Evolutionary conservation across 30 jellyfish, hydroid and myxozoan species (phyloP), one percentile per base, ranked within the genome.

Genomic region (Pseudorhiza aurosa): DNA sequence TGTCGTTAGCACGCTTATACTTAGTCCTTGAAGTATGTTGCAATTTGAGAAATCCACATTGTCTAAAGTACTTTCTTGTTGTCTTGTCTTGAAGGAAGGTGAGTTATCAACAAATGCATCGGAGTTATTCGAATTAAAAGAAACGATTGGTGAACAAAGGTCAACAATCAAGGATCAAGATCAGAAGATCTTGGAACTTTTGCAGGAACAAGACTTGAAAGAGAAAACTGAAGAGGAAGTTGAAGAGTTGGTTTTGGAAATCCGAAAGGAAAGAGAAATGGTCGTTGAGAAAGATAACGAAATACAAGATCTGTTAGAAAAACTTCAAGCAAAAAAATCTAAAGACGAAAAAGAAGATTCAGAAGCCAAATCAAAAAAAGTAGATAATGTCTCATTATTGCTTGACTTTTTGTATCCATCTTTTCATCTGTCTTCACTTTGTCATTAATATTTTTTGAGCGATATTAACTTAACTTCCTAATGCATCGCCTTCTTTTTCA

Each of bases 211-310:
- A 59, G 81, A 63, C 1, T 17, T 78, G 19, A 83, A 32, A 8
- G 87, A 68, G 63, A 44, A 22, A 15, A 59, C 45, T 4, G 87
- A 83, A 28, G 71, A 57, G 59, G 33, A 59, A 28, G 69, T 83
- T 17, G 22, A 28, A 14, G 87, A 69, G n/a, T 37, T 83, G 30
- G 68, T 49, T 51, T 30, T 19, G 24, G 71, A 65, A 27, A 59
- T 83, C 12, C 19, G 58, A 17, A 45, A 72, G 11, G 87, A 71
- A 62, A 58, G 47, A 36, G 82, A 42, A 28, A 31, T 68, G 74
- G 51, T 72, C 12, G 53, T 65, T 28, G 95, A 69, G 65, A 70
- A 83, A 25, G 95, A 83, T 37, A 43, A 35, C 4, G 95, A 83
- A 44, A 83, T 83, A 2, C 81, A 83, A 70, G 8, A 67, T 10